Evolutionary conservation across 2,888 invertebrate species (phyloP).

Genomic region (Orthonychiurus folsomi): DNA sequence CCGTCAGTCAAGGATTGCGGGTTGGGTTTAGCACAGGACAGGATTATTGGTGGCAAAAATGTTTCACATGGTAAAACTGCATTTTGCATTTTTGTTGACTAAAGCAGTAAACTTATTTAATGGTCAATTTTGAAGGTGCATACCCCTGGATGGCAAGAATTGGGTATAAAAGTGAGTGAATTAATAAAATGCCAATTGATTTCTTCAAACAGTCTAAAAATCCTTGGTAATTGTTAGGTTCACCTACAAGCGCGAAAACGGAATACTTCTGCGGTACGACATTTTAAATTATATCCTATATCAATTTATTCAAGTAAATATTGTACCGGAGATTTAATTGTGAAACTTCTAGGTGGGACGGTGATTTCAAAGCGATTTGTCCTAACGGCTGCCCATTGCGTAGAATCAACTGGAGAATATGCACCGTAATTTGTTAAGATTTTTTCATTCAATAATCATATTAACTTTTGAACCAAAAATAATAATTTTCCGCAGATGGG

Average conservation of each 20-base stretch:
- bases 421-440: slow-evolving; percentile 18
- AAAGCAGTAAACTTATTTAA: too few relatives aligned
- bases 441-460: neutral
- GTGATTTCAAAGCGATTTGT: slow-evolving; percentile 35
- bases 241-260: too few relatives aligned
- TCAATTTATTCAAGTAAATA: too few relatives aligned
- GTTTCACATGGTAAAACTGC: slow-evolving; percentile 16
- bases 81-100: too few relatives aligned
- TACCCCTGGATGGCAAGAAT: slow-evolving; percentile 67
- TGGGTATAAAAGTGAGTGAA: slow-evolving; percentile 47
- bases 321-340: slow-evolving; percentile 20
- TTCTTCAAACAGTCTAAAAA: too few relatives aligned
- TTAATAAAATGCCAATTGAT: neutral
- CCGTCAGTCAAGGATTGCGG: slow-evolving; percentile 27
- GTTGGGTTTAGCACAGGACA: slow-evolving; percentile 6
- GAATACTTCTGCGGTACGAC: too few relatives aligned
- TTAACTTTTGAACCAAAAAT: neutral
- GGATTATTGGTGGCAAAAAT: slow-evolving; percentile 25
- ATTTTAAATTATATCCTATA: too few relatives aligned
- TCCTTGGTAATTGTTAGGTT: neutral
- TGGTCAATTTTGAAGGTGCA: too few relatives aligned
- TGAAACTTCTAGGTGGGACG: slow-evolving; percentile 33
- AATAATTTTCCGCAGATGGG: slow-evolving; percentile 9
- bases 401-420: slow-evolving; percentile 29
- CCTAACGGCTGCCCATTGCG: slow-evolving; percentile 34